Base-by-base conservation (phyloP, 2,888 invertebrate species). In the Cactoblastis cactorum region DNA sequence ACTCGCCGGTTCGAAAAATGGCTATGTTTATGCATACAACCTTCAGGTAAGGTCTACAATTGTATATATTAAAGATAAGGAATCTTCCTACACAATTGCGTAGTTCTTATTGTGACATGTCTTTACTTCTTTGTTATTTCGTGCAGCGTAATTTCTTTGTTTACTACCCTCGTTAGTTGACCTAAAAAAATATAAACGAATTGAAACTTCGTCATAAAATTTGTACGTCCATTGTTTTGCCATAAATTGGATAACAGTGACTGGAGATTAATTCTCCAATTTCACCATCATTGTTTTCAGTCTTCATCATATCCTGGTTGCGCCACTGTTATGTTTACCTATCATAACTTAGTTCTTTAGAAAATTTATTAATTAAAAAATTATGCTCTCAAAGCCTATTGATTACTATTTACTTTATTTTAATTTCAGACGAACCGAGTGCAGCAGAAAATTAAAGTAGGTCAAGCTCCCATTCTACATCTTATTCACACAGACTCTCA, bases 1-100 rank as follows among this genome's bases (percentile, higher is more conserved):
- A 67, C 91, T 94, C 71, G 94, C 94, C 65, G 95, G 95, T 54
- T 93, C 94, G 28, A 92, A 93, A 72, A 92, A 92, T 74, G 96
- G 96, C 63, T 92, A 90, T 68, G 92, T 95, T 63, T 93, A 94
- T 80, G 91, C 94, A 72, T 96, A 95, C 94, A 94, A 95, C 86
- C 90, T 96, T 76, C 92, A 94, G 90, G 95, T 95, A 84, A 85
- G 84, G 37, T 46, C 52, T 47, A 37, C 19, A 43, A 65, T 71
- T 66, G 69, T 57, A 67, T 69, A 70, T 77, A 74, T 62, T 62
- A 70, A 71, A 67, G 61, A 72, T 72, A 62, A 60, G 73, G 64
- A 62, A 24, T 49, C 49, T 58, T 57, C 56, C 61, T 59, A 57
- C 53, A 50, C 43, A 60, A 65, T 61, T 74, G 61, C 71, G 72